Evolutionary conservation across 2,797 vertebrate genomes (phyloP).

Genomic region (Microhierax caerulescens): DNA sequence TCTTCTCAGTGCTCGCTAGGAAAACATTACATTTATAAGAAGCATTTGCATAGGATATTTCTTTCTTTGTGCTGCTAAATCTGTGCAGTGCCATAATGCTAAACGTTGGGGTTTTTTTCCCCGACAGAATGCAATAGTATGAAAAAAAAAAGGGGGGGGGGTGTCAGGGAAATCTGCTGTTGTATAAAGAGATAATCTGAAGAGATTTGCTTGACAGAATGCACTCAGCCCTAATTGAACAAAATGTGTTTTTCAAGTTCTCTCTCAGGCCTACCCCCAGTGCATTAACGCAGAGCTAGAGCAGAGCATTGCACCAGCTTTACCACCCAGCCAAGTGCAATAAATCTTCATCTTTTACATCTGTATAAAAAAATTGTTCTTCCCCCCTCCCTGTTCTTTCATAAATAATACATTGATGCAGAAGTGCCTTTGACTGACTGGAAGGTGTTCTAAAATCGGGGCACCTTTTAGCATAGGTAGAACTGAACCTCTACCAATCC

Average conservation of each 20-base stretch:
- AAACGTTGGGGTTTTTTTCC: not conserved
- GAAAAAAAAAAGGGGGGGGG: not conserved
- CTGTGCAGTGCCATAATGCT: not conserved
- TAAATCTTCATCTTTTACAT: not conserved
- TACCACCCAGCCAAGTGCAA: not conserved
- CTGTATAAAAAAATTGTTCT: not conserved
- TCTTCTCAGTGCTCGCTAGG: not conserved
- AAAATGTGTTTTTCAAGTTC: not conserved
- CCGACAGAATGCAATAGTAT: not conserved
- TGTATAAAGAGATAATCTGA: not conserved
- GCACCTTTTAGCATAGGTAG: not conserved
- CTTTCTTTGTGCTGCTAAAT: constrained; percentile 10
- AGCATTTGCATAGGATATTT: constrained; percentile 7
- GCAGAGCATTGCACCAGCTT: not conserved
- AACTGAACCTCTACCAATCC: not conserved
- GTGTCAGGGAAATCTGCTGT: not conserved
- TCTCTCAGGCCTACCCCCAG: not conserved
- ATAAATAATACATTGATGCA: not conserved
- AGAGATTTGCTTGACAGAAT: not conserved
- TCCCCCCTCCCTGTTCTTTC: not conserved
- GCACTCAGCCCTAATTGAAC: not conserved
- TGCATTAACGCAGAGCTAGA: not conserved
- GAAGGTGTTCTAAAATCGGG: not conserved
- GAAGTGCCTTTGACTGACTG: not conserved
- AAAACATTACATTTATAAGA: not conserved